These are phyloP conservation scores for Isoperla grammatica DNA, from an alignment of 2,888 invertebrate genomes.

Conservation along the genomic window DNA sequence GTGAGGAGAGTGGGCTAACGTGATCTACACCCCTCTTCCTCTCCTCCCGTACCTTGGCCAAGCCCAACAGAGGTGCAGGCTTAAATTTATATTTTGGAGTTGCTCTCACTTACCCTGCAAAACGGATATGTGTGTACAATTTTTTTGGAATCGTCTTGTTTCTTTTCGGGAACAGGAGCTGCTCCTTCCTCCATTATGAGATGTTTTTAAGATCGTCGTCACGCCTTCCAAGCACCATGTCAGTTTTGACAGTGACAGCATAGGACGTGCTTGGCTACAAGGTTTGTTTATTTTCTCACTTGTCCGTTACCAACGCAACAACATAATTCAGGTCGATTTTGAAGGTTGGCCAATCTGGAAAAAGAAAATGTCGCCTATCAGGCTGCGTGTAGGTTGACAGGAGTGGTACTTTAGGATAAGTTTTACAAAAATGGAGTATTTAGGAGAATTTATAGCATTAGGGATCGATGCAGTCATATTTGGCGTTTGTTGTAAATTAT, in stretches of 20 bases:
- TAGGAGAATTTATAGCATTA: slow-evolving; percentile 67
- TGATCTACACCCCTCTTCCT: no score
- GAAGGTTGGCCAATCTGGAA: neutral
- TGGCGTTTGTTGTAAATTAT: slow-evolving; percentile 66
- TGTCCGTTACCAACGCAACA: neutral
- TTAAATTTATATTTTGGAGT: no score
- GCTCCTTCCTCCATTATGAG: slow-evolving; percentile 20
- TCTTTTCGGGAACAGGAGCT: slow-evolving; percentile 35
- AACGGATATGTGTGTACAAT: slow-evolving; percentile 76
- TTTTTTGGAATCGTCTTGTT: slow-evolving; percentile 54
- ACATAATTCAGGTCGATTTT: neutral
- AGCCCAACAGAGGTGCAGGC: slow-evolving; percentile 20
- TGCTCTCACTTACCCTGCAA: slow-evolving; percentile 59
- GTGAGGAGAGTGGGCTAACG: no score
- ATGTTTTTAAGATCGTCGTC: neutral
- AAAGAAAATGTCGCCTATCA: neutral
- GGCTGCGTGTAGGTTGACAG: neutral
- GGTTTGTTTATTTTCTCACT: neutral
- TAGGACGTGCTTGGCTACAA: no score
- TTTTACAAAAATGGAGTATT: slow-evolving; percentile 58
- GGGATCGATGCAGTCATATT: slow-evolving; percentile 70
- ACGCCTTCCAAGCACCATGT: neutral
- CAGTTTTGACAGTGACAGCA: slow-evolving; percentile 9
- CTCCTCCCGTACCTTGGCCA: no score
- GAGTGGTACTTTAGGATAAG: neutral